Evolutionary conservation across 2,797 vertebrate species (phyloP).

Genomic region (Platyrinchus mystaceus): DNA sequence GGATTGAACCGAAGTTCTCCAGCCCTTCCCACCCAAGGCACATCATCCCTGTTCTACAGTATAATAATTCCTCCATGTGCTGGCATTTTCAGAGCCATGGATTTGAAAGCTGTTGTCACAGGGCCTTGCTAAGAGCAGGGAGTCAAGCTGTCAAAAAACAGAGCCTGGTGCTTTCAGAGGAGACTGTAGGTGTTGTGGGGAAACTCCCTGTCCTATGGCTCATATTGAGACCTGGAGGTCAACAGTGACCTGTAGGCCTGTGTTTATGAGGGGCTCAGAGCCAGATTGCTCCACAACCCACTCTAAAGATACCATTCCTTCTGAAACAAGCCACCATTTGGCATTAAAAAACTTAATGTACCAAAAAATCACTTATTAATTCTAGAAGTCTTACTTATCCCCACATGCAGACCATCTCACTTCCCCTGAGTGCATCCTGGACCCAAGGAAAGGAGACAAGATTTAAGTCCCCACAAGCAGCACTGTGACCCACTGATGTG

Average conservation of each 20-base stretch:
- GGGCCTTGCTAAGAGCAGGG: neutral
- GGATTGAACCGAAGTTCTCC: neutral
- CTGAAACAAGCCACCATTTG: neutral
- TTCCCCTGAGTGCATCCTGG: neutral
- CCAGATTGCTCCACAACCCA: neutral
- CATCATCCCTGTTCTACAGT: neutral
- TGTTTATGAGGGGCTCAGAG: neutral
- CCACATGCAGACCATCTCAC: neutral
- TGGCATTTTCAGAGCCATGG: neutral
- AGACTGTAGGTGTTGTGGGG: accelerated
- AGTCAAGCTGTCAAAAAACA: neutral
- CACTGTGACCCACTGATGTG: accelerated
- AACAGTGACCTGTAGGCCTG: accelerated
- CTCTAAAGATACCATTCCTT: neutral
- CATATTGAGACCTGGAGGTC: neutral
- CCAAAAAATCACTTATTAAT: neutral
- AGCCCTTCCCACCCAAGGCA: neutral
- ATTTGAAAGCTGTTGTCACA: neutral
- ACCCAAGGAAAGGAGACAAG: neutral
- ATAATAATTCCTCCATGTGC: accelerated
- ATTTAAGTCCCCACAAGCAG: neutral
- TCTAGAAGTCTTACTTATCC: neutral
- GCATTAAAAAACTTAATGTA: neutral
- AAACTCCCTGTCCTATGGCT: neutral
- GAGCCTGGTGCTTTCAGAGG: neutral